A percentile compares a stretch with the other conserved stretches of the same genome.
Conservation (phyloP, 2,113 vertebrate genomes). For the Lampris megalopsis region DNA sequence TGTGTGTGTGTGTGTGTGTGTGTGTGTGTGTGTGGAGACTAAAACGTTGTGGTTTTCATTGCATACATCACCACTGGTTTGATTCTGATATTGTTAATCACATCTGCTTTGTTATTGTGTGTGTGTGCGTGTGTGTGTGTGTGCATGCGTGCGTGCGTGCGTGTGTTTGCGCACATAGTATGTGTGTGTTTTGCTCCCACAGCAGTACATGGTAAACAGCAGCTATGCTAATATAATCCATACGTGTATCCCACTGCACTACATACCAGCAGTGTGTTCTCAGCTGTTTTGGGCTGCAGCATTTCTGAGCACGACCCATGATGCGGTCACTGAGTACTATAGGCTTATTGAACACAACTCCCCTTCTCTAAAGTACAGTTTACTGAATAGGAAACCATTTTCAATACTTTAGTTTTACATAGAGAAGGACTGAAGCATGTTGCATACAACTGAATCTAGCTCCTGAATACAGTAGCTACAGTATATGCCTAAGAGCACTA, state of each 20-base stretch:
- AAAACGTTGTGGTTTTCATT: constrained; percentile 60
- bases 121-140: constrained; percentile 37
- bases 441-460: no score
- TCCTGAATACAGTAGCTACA: no score
- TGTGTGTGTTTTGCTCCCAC: constrained; percentile 48
- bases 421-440: no score
- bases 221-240: constrained; percentile 70
- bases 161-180: constrained; percentile 12
- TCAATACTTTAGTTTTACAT: no score
- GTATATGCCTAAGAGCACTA: no score
- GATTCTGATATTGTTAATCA: constrained; percentile 63
- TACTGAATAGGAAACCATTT: not conserved
- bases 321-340: constrained; percentile 36
- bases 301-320: constrained; percentile 47
- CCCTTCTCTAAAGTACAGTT: not conserved
- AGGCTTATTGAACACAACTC: constrained; percentile 32
- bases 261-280: constrained; percentile 69
- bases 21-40: constrained; percentile 52
- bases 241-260: constrained; percentile 55
- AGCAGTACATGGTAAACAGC: constrained; percentile 69
- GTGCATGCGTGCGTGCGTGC: constrained; percentile 33
- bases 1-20: constrained; percentile 10
- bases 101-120: constrained; percentile 45
- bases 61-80: constrained; percentile 61
- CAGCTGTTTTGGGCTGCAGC: constrained; percentile 66